Evolutionary conservation across 2,888 invertebrate species (phyloP).

Genomic region (Allacma fusca): DNA sequence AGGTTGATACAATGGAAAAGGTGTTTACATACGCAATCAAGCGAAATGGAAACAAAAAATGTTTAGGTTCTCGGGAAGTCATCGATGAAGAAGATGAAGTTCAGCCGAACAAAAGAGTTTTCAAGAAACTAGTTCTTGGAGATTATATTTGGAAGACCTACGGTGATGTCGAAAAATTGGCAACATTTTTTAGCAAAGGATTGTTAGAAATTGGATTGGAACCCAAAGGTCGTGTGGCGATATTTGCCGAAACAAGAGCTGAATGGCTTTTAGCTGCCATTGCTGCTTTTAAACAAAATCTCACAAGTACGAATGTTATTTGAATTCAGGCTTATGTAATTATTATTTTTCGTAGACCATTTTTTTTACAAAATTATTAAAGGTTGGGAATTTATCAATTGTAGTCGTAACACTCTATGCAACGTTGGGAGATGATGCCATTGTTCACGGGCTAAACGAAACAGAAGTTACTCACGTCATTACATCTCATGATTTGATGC

Average conservation of each 20-base stretch:
- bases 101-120: slow-evolving; percentile 92
- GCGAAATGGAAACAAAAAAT: slow-evolving; percentile 76
- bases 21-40: slow-evolving; percentile 82
- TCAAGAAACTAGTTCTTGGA: slow-evolving; percentile 96
- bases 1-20: slow-evolving; percentile 82
- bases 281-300: slow-evolving; percentile 93
- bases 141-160: slow-evolving; percentile 91
- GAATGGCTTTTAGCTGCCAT: slow-evolving; percentile 98
- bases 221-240: slow-evolving; percentile 79
- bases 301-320: slow-evolving; percentile 75
- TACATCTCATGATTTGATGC: slow-evolving; percentile 89
- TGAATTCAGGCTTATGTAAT: no score
- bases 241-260: slow-evolving; percentile 96
- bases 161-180: slow-evolving; percentile 77
- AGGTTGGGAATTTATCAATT: no score
- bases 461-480: slow-evolving; percentile 93
- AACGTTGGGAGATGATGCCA: slow-evolving; percentile 94
- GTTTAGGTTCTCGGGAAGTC: slow-evolving; percentile 89
- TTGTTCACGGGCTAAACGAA: slow-evolving; percentile 95
- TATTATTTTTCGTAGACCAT: no score
- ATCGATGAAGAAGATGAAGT: slow-evolving; percentile 92
- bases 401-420: slow-evolving; percentile 95
- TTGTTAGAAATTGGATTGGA: slow-evolving; percentile 80
- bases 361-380: no score
- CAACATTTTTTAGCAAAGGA: slow-evolving; percentile 83